Evolutionary conservation across 2,113 vertebrate species (phyloP), one percentile per base, ranked within the genome.

Genomic region (Chaetorhynchus papuensis): DNA sequence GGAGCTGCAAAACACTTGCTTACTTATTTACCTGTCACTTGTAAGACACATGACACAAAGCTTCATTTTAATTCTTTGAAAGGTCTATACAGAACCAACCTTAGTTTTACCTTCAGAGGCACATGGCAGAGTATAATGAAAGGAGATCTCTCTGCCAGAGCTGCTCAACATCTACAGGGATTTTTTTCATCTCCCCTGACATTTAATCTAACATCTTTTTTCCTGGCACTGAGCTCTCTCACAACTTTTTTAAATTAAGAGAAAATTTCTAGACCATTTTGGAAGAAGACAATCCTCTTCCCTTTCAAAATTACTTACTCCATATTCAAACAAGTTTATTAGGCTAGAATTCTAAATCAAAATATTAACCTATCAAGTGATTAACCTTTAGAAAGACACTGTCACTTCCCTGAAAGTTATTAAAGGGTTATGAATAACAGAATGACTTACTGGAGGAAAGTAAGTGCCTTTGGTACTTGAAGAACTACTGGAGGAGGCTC

Each of bases 391-490:
- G 71, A 49, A 81, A 41, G 60, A 61, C 24, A 53, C 26, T 57
- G 7, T 28, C 28, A 57, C 18, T 53, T 42, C 23, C 18, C 54
- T 47, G 49, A 27, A 81, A 89, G 31, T 41, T 88, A 53, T 33
- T 68, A 66, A 69, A 87, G 22, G 47, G 64, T 35, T 84, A 24
- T 52, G 44, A 54, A 79, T 69, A 94, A 82, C 1, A 71, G 57
- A 87, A 61, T 42, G 33, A 95, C 98, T 98, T 98, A 99, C 99
- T 86, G 99, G 98, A 78, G 99, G 99, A 92, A 99, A 99, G 96
- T 99, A 99, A 45, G 99, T 98, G 94, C 99, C 99, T 97, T 99
- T 99, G 95, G 99, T 99, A 96, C 99, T 99, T 90, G 99, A 99
- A 35, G 99, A 99, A 97, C 99, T 99, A 97, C 99, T 99, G 91